Percentiles rank a stretch among this genome's conserved stretches.
phyloP scores from a whole-genome alignment of 2,797 vertebrate species.

The Orientallactaga sibirica region DNA sequence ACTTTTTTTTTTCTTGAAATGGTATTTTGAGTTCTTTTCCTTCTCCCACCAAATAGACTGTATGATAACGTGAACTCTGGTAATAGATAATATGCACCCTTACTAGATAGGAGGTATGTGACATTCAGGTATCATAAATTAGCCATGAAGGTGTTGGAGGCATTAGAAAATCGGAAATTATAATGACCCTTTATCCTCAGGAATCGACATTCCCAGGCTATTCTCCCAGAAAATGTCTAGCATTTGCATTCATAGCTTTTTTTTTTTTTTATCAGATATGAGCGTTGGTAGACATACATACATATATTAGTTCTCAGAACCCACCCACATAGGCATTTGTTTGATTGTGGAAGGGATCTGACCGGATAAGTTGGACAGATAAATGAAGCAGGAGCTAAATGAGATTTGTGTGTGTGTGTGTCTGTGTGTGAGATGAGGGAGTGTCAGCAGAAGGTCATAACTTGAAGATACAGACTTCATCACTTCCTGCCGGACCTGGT shows the following conservation, averaged over 20 bases:
- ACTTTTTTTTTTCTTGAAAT: background rate
- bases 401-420: background rate
- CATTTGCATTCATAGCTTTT: conserved; percentile 20
- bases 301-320: background rate
- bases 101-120: background rate
- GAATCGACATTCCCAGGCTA: conserved; percentile 31
- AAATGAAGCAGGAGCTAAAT: background rate
- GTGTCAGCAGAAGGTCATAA: background rate
- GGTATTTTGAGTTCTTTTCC: background rate
- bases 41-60: background rate
- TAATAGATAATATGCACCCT: background rate
- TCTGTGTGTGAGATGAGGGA: background rate
- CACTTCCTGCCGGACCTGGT: background rate
- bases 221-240: background rate
- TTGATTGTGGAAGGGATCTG: background rate
- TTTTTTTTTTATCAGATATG: background rate
- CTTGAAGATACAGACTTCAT: conserved; percentile 39
- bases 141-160: background rate
- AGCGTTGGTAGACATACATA: background rate
- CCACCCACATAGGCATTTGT: background rate
- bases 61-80: background rate
- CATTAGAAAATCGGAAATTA: conserved; percentile 45
- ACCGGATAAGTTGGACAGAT: background rate
- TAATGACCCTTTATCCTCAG: background rate
- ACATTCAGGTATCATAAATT: background rate